phyloP scores from a whole-genome alignment of 2,797 vertebrate species.

The Hirundo rustica region DNA sequence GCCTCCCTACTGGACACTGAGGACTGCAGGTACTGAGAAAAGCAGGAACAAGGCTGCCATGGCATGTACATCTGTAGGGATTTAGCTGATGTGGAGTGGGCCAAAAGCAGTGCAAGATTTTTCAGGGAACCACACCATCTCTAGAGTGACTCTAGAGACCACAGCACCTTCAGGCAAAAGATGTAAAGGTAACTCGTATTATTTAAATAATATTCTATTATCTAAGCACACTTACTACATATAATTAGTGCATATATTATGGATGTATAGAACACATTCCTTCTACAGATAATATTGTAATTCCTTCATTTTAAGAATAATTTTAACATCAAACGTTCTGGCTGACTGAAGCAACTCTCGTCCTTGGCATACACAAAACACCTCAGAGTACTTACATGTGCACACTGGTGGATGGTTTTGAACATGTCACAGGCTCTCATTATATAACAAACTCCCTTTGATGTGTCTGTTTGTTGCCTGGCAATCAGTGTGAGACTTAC shows the following conservation, averaged over 20 bases:
- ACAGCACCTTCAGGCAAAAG: not conserved
- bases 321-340: not conserved
- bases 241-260: not conserved
- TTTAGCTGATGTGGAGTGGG: not conserved
- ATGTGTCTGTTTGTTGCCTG: not conserved
- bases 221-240: not conserved
- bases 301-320: not conserved
- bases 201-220: not conserved
- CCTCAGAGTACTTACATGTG: not conserved
- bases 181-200: not conserved
- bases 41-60: not conserved
- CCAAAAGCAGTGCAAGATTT: not conserved
- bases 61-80: accelerated
- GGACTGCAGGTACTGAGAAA: not conserved
- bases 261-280: not conserved
- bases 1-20: not conserved
- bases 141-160: not conserved
- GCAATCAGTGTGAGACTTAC: not conserved
- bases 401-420: not conserved
- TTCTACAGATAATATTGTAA: not conserved
- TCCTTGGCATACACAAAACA: not conserved
- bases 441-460: not conserved
- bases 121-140: not conserved
- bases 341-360: not conserved
- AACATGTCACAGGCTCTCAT: not conserved